Percentiles rank a stretch among this genome's conserved stretches.
These are phyloP conservation scores for Heloderma charlesbogerti DNA, from an alignment of 2,113 vertebrate species.

Conservation along the genomic window DNA sequence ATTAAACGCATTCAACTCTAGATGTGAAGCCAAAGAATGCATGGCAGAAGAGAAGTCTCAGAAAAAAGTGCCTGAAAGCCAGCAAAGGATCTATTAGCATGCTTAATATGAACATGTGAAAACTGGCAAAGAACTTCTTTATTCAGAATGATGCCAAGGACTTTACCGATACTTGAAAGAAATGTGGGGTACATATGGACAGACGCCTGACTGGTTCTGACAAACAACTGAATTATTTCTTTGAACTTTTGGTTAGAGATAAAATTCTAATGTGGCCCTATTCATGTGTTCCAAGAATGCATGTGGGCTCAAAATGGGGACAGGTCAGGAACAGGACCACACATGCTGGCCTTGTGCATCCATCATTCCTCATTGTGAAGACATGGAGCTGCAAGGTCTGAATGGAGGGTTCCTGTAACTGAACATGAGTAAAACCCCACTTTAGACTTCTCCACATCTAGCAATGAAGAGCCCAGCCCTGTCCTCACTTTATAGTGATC, in stretches of 20 bases:
- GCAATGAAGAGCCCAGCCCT: too few species aligned
- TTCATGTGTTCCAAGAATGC: too few species aligned
- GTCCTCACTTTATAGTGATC: too few species aligned
- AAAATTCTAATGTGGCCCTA: not conserved
- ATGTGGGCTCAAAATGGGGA: too few species aligned
- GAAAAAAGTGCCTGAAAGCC: slow-evolving; percentile 63
- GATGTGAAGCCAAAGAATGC: slow-evolving; percentile 81
- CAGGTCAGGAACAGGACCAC: too few species aligned
- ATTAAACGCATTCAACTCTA: slow-evolving; percentile 78
- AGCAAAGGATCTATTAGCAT: not conserved
- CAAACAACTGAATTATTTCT: not conserved
- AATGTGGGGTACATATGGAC: not conserved
- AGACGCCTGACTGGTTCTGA: not conserved
- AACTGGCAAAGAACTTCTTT: not conserved
- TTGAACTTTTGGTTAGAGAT: not conserved
- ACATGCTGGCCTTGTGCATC: too few species aligned
- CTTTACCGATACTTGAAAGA: not conserved
- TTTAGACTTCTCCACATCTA: too few species aligned
- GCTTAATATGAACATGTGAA: slow-evolving; percentile 23
- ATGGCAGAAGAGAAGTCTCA: slow-evolving; percentile 75
- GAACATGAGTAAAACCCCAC: too few species aligned
- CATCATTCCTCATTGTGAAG: too few species aligned
- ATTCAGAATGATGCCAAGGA: not conserved
- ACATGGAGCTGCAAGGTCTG: too few species aligned
- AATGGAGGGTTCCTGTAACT: too few species aligned